Evolutionary conservation across 2,113 vertebrate species (phyloP).

Genomic region (Chrysochloris asiatica): DNA sequence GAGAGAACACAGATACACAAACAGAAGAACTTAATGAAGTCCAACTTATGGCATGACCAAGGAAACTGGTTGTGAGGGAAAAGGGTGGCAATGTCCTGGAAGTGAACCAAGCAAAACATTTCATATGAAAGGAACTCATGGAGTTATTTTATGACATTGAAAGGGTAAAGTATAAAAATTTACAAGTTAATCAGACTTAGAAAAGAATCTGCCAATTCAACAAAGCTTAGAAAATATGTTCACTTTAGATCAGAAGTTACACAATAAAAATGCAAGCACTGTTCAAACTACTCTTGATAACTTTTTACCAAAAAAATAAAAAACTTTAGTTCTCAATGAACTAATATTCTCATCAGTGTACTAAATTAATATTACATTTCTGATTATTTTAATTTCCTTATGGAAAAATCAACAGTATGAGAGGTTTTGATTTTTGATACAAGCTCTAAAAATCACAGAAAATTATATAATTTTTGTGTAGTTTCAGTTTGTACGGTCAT

Average conservation of each 20-base stretch:
- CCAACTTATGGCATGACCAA: too few relatives aligned
- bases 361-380: not conserved
- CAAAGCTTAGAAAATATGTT: not conserved
- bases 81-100: too few relatives aligned
- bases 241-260: not conserved
- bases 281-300: not conserved
- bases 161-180: too few relatives aligned
- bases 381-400: not conserved
- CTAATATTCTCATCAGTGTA: not conserved
- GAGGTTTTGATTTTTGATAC: slow-evolving; percentile 15
- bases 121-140: too few relatives aligned
- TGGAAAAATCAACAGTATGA: not conserved
- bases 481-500: not conserved
- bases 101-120: too few relatives aligned
- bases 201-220: not conserved
- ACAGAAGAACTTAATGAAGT: not conserved
- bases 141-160: too few relatives aligned
- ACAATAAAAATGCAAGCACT: not conserved
- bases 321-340: not conserved
- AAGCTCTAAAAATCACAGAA: not conserved
- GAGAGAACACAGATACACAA: not conserved
- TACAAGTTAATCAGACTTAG: too few relatives aligned
- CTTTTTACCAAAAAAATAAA: not conserved
- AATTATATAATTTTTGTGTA: not conserved
- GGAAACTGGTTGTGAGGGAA: too few relatives aligned